Evolutionary conservation across 35 echinoderm and acorn worm genomes (phyloP).

Genomic region (Apostichopus parvimensis): DNA sequence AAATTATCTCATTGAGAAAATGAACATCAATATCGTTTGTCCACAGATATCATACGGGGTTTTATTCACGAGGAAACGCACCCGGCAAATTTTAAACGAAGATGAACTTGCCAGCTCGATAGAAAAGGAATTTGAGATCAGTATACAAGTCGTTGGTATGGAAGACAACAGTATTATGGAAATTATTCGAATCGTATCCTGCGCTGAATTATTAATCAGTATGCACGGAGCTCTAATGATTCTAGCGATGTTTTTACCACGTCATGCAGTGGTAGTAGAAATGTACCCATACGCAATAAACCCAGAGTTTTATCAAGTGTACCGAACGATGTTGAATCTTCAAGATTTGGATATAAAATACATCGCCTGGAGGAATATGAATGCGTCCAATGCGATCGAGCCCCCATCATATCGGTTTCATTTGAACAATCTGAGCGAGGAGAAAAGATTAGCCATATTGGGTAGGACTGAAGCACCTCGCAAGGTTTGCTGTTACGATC

Average conservation of each 20-base stretch:
- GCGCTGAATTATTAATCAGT: not conserved
- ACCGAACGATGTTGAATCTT: not conserved
- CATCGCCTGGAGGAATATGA: not conserved
- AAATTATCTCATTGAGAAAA: not conserved
- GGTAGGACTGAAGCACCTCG: not conserved
- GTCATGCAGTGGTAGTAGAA: not conserved
- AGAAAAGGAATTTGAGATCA: not conserved
- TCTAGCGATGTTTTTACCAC: not conserved
- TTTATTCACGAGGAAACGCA: not conserved
- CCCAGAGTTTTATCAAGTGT: not conserved
- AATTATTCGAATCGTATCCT: not conserved
- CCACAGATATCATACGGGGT: not conserved
- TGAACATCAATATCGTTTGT: not conserved
- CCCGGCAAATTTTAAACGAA: not conserved
- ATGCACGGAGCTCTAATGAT: not conserved
- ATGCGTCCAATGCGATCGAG: not conserved
- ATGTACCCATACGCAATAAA: constrained; percentile 10
- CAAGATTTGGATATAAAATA: not conserved
- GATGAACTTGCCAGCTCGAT: not conserved
- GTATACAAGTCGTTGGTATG: not conserved
- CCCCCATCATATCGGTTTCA: not conserved
- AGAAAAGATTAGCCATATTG: not conserved
- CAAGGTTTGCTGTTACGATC: not conserved
- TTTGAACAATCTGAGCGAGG: not conserved
- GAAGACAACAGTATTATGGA: not conserved